Evolutionary conservation across 1,140 invertebrate species (phyloP), one percentile per base, ranked within the genome.

Genomic region (Pachyrhynchus sulphureomaculatus): DNA sequence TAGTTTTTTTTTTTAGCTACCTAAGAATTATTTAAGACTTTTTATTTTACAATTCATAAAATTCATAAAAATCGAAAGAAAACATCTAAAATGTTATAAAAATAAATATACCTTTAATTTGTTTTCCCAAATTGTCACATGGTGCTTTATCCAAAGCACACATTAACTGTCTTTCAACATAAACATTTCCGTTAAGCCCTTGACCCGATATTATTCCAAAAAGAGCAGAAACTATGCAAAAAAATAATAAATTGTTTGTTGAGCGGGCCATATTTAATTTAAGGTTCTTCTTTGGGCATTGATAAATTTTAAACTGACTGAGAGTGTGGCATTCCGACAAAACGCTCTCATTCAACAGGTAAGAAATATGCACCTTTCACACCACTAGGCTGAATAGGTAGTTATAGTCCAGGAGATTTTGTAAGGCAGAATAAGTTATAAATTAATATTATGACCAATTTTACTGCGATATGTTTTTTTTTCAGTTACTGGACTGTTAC

Each of bases 131-230:
- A 54, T 70, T 69, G 68, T 80, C 79, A 67, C 79, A 80, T 12
- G 78, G 78, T 34, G 73, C 78, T 57, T 75, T 75, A 45, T 79
- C 79, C 17, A 80, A 66, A 39, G 79, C 78, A 65, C 79, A 80
- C 63, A 80, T 68, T 20, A 80, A 73, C 64, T 80, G 79, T 48
- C 64, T 68, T 55, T 76, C 71, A 12, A 75, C 62, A 49, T 72
- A 75, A 21, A 39, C 64, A 29, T 60, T 63, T 49, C 66, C 26
- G 26, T 47, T 53, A 58, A 66, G 33, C 9, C 42, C 36, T 20
- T 49, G 37, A 26, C 26, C 44, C 5, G 10, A 37, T 21, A 45
- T 24, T 21, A 47, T 45, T 24, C 36, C 51, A 39, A 56, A 15
- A 56, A 53, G 12, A n/a, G 15, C 36, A 10, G 26, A 15, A 17